Base-by-base conservation (phyloP, 2,888 invertebrate species). In the Drosophila anceps region DNA sequence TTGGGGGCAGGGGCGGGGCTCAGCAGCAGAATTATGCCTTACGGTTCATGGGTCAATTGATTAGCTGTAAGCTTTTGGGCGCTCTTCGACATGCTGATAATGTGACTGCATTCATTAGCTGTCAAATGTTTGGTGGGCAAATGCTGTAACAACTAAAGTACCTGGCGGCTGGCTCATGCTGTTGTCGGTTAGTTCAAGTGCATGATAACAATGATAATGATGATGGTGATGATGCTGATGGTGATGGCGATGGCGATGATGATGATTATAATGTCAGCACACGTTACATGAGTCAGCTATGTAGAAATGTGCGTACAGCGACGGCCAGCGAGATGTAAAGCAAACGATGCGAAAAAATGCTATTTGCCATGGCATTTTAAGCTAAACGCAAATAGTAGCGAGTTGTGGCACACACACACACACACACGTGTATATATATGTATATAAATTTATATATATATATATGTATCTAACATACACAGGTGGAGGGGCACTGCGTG, bases 351-450 rank as follows among this genome's bases (percentile, higher is more conserved):
- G 81, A 70, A 77, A 83, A 68, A 66, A 78, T 69, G 61, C 43
- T 78, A 81, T 81, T 86, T 78, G 67, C 82, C 59, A 68, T 81
- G 79, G 84, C 87, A 84, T 81, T 84, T 82, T 76, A 80, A 78
- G 80, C 76, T 80, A 76, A 68, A 63, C 64, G 64, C 76, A 68
- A 62, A 64, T 65, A 63, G 78, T 78, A 57, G 60, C 51, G 9
- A 53, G 35, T n/a, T 59, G 57, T 27, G 31, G 27, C 46, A 27
- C 9, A 46, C 44, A 13, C 4, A 13, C 35, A 46, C n/a, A 18
- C 24, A 10, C 18, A 2, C 15, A 29, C 9, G 27, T 35, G 29
- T 15, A 35, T 2, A 13, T 8, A 6, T 12, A 35, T 13, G 24
- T 18, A n/a, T 4, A 39, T 37, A n/a, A 5, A 4, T 24, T 20